Conservation (phyloP, 2,113 vertebrate genomes). For the Engraulis encrasicolus region DNA sequence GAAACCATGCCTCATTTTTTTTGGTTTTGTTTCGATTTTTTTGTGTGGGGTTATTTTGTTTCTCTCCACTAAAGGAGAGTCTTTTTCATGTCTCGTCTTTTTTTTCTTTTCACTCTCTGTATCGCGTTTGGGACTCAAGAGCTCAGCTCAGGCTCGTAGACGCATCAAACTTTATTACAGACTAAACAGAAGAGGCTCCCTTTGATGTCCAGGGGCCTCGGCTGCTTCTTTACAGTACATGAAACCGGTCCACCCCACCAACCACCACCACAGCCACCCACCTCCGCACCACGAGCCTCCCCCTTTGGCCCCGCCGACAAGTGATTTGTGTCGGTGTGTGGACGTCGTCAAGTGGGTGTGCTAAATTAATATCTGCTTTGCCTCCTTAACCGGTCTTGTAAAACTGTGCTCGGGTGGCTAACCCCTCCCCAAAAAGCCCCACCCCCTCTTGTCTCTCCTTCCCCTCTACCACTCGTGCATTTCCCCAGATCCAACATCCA, state of each 20-base stretch:
- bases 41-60: constrained; percentile 26
- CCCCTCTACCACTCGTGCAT: not conserved
- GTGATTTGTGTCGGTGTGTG: constrained; percentile 41
- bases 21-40: not conserved
- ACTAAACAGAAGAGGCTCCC: constrained; percentile 54
- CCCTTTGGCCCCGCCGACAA: constrained; percentile 31
- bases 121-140: not conserved
- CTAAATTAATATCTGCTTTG: constrained; percentile 58
- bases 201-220: constrained; percentile 43
- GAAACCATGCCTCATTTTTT: not conserved
- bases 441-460: not conserved
- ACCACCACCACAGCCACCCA: no score
- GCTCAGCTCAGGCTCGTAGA: constrained; percentile 48
- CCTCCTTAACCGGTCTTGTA: constrained; percentile 54
- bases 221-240: constrained; percentile 35
- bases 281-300: no score
- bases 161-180: constrained; percentile 58
- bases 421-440: not conserved
- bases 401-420: constrained; percentile 33
- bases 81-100: not conserved
- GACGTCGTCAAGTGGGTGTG: constrained; percentile 45
- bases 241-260: constrained; percentile 8
- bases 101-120: not conserved
- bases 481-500: no score
- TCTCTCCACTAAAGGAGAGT: not conserved